These are phyloP conservation scores for Tokudaia tokunoshimensis DNA, from an alignment of 2,797 vertebrate species.

Conservation along the genomic window DNA sequence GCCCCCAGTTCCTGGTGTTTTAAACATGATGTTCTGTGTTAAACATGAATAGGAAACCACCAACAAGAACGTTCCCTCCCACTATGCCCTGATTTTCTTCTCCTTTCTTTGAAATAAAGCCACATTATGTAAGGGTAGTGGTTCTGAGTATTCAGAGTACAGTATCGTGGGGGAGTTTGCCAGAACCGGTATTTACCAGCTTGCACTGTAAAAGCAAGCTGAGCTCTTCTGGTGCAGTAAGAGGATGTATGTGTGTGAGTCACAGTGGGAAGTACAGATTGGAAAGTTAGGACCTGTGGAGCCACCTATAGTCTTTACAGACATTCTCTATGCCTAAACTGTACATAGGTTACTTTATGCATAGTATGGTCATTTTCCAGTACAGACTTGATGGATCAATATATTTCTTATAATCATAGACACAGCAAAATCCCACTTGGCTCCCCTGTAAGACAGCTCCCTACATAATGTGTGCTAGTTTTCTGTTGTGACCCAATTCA, in stretches of 20 bases:
- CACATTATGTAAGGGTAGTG: not conserved
- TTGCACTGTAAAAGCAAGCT: fast-evolving
- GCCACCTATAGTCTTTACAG: not conserved
- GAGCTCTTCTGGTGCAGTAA: not conserved
- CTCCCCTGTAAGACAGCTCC: not conserved
- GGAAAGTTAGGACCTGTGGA: not conserved
- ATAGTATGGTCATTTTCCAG: not conserved
- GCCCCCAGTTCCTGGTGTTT: not conserved
- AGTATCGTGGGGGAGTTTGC: not conserved
- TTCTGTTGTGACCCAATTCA: not conserved
- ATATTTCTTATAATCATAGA: not conserved
- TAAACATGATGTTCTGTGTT: not conserved
- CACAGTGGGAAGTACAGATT: fast-evolving
- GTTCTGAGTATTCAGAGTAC: not conserved
- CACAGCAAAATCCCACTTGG: not conserved
- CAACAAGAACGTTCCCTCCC: not conserved
- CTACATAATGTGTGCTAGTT: too few relatives aligned
- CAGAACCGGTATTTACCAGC: not conserved
- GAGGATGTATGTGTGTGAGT: not conserved
- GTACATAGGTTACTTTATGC: not conserved
- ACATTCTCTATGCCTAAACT: not conserved
- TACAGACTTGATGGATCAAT: not conserved
- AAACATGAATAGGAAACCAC: not conserved
- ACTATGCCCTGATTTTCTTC: not conserved
- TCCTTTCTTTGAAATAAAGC: slow-evolving; percentile 9